These are phyloP conservation scores for Bombylius major DNA, from an alignment of 2,888 invertebrate species.

Conservation along the genomic window DNA sequence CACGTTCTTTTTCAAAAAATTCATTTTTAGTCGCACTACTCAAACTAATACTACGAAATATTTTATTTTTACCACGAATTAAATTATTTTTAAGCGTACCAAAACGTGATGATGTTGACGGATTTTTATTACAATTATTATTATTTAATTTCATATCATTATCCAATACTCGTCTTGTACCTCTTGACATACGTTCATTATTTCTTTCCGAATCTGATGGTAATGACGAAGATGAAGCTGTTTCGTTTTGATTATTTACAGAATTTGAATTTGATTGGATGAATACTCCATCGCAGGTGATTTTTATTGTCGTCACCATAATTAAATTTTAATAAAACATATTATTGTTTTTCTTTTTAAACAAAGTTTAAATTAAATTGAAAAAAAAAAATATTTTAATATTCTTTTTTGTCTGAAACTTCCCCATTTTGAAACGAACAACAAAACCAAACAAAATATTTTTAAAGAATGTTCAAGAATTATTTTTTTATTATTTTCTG, in stretches of 20 bases:
- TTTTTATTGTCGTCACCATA: constrained; percentile 37
- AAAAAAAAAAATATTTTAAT: too few relatives aligned
- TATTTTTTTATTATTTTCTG: too few relatives aligned
- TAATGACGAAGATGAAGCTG: neutral
- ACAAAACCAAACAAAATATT: too few relatives aligned
- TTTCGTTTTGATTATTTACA: constrained; percentile 16
- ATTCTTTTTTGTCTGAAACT: too few relatives aligned
- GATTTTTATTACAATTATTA: neutral
- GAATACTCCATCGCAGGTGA: constrained; percentile 36
- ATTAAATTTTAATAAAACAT: neutral
- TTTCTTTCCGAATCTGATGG: neutral
- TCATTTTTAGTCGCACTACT: constrained; percentile 4
- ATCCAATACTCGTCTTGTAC: neutral
- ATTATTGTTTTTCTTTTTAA: too few relatives aligned
- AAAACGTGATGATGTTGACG: neutral
- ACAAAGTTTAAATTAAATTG: too few relatives aligned
- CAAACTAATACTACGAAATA: constrained; percentile 1
- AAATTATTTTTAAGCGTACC: neutral
- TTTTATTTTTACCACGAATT: neutral
- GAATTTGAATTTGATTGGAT: constrained; percentile 35
- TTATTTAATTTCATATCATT: neutral
- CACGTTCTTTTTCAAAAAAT: neutral
- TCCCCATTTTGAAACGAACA: too few relatives aligned
- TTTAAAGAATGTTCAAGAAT: too few relatives aligned
- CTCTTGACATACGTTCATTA: neutral